Percentiles rank a stretch among this genome's conserved stretches.
Evolutionary conservation across 2,113 vertebrate genomes (phyloP).

Genomic region (Ceyx melanurus): DNA sequence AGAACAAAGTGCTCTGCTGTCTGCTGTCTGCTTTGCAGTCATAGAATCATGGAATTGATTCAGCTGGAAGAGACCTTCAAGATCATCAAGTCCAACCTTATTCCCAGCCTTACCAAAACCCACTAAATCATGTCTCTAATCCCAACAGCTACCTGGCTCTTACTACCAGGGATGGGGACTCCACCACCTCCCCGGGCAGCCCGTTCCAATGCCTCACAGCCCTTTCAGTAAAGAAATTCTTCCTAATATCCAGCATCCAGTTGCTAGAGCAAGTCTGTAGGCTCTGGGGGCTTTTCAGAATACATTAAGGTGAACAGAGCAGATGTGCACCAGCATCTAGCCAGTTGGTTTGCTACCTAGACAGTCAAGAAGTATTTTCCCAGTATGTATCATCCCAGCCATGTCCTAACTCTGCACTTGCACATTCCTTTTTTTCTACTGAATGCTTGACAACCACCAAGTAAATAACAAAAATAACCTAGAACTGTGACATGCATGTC

Average conservation of each 20-base stretch:
- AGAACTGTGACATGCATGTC: rapidly evolving
- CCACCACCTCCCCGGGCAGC: no score
- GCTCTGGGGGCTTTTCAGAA: background rate
- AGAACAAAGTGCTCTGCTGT: background rate
- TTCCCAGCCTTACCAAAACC: no score
- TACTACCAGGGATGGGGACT: no score
- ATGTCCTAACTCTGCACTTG: background rate
- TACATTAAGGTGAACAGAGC: background rate
- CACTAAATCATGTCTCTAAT: no score
- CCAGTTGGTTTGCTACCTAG: background rate
- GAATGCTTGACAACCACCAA: background rate
- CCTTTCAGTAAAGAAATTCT: no score
- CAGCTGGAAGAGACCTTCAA: no score
- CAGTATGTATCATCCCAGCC: background rate
- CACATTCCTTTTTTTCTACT: background rate
- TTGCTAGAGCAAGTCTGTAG: background rate
- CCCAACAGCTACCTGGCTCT: no score
- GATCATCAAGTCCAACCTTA: no score
- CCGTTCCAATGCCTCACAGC: no score
- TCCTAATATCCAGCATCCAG: no score
- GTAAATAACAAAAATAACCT: background rate
- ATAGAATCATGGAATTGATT: no score
- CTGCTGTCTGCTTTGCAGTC: background rate
- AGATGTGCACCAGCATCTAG: background rate
- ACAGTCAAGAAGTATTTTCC: background rate